These are phyloP conservation scores for Idaea biselata DNA, from an alignment of 2,888 invertebrate genomes.

Conservation along the genomic window DNA sequence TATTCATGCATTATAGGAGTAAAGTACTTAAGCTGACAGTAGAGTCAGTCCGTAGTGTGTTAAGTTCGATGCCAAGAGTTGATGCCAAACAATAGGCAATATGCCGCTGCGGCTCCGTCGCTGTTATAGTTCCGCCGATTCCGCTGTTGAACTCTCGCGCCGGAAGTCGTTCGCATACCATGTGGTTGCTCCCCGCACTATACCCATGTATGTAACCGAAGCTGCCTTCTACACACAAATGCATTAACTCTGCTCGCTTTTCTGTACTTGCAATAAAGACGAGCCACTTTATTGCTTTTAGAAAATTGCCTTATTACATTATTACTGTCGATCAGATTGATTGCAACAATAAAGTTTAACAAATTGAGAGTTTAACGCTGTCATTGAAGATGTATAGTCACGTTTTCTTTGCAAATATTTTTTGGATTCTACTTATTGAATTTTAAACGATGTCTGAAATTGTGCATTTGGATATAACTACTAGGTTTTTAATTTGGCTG, in stretches of 20 bases:
- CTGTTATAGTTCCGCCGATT: conserved; percentile 62
- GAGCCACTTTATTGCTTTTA: conserved; percentile 38
- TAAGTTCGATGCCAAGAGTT: conserved; percentile 73
- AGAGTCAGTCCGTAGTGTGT: conserved; percentile 50
- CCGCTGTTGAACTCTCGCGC: conserved; percentile 55
- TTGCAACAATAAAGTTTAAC: conserved; percentile 22
- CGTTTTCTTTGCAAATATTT: neutral
- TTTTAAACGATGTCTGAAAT: conserved; percentile 4
- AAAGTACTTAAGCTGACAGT: conserved; percentile 69
- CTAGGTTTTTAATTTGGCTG: conserved; percentile 19
- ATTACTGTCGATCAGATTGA: conserved; percentile 31
- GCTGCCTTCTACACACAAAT: conserved; percentile 5
- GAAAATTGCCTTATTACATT: conserved; percentile 38
- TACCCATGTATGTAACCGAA: neutral
- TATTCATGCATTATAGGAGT: conserved; percentile 67
- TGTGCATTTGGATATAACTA: conserved; percentile 7
- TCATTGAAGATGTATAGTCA: neutral
- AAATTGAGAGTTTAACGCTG: conserved; percentile 12
- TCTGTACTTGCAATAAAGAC: conserved; percentile 21
- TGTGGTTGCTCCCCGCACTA: conserved; percentile 27
- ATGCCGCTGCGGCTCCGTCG: conserved; percentile 53
- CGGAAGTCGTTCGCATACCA: conserved; percentile 61
- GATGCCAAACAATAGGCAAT: conserved; percentile 79
- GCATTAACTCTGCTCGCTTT: conserved; percentile 5
- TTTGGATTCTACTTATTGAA: neutral